Percentiles rank a stretch among this genome's conserved stretches.
Conservation (phyloP, 2,113 vertebrate genomes). For the Grantiella picta region DNA sequence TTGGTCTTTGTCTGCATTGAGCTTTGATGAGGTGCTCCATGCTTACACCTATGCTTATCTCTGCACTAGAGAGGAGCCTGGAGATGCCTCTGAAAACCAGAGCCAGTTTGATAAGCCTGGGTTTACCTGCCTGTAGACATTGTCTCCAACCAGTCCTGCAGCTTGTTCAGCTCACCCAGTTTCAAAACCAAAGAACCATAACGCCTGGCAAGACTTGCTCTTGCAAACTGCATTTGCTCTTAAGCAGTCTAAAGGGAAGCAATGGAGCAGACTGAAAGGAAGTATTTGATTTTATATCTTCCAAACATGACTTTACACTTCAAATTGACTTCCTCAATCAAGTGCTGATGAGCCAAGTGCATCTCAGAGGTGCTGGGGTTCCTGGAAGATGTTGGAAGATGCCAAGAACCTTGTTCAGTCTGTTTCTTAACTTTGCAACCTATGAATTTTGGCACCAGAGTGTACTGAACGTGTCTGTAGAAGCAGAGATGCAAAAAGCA, state of each 20-base stretch:
- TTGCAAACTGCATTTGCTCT: neutral
- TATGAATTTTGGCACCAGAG: neutral
- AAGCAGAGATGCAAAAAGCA: neutral
- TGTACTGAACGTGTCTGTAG: rapidly evolving
- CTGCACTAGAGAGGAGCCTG: neutral
- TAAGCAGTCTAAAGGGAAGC: neutral
- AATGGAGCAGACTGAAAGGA: neutral
- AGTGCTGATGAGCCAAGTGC: neutral
- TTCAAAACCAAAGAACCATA: neutral
- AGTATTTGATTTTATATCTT: neutral
- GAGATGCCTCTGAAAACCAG: neutral
- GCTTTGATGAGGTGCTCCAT: rapidly evolving
- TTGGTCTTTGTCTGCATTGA: neutral
- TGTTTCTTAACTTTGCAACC: neutral
- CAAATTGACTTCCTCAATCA: neutral
- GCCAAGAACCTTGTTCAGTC: rapidly evolving
- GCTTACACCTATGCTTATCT: neutral
- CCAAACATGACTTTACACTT: neutral
- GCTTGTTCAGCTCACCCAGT: neutral
- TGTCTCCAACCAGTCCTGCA: neutral
- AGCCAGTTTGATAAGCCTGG: neutral
- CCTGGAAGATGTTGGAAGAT: neutral
- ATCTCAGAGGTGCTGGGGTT: neutral
- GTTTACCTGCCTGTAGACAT: neutral
- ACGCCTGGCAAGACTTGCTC: neutral